A percentile compares a stretch with the other conserved stretches of the same genome.
phyloP scores from a whole-genome alignment of 2,797 vertebrate genomes.

The Alcedo quadribrachys region DNA sequence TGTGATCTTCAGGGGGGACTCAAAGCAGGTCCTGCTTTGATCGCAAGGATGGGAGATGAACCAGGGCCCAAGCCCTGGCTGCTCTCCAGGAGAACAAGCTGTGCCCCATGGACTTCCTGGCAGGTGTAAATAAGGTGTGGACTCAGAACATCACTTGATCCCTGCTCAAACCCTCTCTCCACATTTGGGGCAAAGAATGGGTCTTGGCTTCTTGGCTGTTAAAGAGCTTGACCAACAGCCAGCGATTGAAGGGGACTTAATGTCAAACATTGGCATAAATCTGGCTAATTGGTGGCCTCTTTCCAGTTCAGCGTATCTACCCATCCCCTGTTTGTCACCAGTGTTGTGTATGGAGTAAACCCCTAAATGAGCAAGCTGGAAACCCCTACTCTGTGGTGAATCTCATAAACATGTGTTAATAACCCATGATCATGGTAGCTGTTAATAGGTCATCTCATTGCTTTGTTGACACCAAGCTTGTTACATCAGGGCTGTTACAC shows the following conservation, averaged over 20 bases:
- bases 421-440: neutral
- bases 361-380: neutral
- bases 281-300: neutral
- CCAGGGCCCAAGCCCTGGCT: accelerated
- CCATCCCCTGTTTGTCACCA: neutral
- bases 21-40: neutral
- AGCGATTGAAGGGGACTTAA: neutral
- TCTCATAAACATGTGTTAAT: neutral
- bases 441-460: neutral
- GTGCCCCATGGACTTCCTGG: no score
- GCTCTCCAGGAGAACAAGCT: neutral
- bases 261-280: neutral
- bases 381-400: neutral
- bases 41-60: neutral
- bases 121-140: neutral
- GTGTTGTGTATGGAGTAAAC: neutral
- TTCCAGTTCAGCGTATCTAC: neutral
- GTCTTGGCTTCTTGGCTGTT: neutral
- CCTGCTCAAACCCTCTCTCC: neutral
- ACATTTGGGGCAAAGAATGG: neutral
- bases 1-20: neutral
- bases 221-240: neutral
- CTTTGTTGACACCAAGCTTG: neutral
- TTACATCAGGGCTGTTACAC: neutral
- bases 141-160: neutral